Conservation (phyloP, 2,113 vertebrate species). For the Rhinogobius similis region DNA sequence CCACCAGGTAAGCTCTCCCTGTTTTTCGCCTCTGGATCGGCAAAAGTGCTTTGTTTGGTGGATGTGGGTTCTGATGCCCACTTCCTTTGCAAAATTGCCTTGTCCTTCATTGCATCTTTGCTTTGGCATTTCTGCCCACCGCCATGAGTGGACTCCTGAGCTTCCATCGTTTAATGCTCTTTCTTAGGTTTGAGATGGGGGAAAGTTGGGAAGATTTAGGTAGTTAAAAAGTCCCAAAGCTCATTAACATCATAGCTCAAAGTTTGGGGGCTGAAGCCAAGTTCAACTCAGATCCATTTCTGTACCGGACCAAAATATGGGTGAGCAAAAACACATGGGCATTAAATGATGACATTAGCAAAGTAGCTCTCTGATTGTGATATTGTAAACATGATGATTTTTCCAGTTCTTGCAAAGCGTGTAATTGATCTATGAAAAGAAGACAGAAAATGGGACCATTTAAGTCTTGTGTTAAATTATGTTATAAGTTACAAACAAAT, state of each 20-base stretch:
- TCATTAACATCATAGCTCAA: conserved; percentile 78
- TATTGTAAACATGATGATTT: conserved; percentile 41
- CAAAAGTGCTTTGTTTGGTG: conserved; percentile 87
- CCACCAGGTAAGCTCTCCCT: conserved; percentile 82
- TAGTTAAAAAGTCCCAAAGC: conserved; percentile 67
- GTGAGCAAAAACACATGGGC: conserved; percentile 1
- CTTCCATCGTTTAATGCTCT: conserved; percentile 84
- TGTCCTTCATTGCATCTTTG: conserved; percentile 86
- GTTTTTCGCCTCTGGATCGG: conserved; percentile 84
- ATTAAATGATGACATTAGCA: conserved; percentile 57
- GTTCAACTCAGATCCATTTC: conserved; percentile 59
- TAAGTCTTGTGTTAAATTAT: neutral
- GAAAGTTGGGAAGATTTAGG: conserved; percentile 16
- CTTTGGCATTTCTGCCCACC: conserved; percentile 87
- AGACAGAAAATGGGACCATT: neutral
- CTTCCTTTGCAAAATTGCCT: conserved; percentile 84
- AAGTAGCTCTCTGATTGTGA: conserved; percentile 39
- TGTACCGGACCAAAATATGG: conserved; percentile 8
- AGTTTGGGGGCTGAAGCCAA: conserved; percentile 72
- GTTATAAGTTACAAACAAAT: neutral
- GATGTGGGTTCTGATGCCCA: conserved; percentile 90
- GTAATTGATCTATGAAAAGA: conserved; percentile 41
- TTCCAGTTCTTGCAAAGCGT: conserved; percentile 41
- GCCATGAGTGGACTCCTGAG: conserved; percentile 84
- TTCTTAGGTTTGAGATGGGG: conserved; percentile 23